phyloP scores from a whole-genome alignment of 30 jellyfish, hydroid and myxozoan genomes.

The Rhopilema esculentum region DNA sequence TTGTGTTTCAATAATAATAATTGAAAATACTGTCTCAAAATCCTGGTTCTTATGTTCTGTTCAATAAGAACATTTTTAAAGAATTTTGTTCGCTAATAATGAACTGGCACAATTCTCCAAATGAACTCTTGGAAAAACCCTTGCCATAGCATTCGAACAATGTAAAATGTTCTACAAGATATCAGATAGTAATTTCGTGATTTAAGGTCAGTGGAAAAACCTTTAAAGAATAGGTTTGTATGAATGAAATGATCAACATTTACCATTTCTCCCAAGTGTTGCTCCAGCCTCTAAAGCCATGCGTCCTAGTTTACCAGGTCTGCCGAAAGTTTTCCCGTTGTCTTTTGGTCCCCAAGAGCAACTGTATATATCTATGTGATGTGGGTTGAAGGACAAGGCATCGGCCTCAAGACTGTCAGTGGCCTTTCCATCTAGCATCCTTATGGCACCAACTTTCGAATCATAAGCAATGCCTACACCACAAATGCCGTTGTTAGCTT shows the following conservation, averaged over 20 bases:
- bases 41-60: too few relatives aligned
- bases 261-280: conserved; percentile 92
- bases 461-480: conserved; percentile 98
- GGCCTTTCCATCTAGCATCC: conserved; percentile 97
- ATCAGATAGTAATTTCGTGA: too few relatives aligned
- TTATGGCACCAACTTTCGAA: conserved; percentile 91
- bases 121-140: too few relatives aligned
- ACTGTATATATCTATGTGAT: conserved; percentile 95
- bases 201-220: too few relatives aligned
- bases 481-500: conserved; percentile 90
- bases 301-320: conserved; percentile 96
- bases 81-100: too few relatives aligned
- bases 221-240: background rate
- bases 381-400: conserved; percentile 89
- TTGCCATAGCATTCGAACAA: too few relatives aligned
- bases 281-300: conserved; percentile 96
- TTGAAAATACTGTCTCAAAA: too few relatives aligned
- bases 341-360: conserved; percentile 99
- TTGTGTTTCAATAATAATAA: too few relatives aligned
- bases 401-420: conserved; percentile 97
- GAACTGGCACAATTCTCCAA: too few relatives aligned
- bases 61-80: too few relatives aligned
- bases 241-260: background rate
- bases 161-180: too few relatives aligned
- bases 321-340: conserved; percentile 95